These are phyloP conservation scores for Solenodon paradoxus DNA, from an alignment of 2,113 vertebrate genomes.

Conservation along the genomic window DNA sequence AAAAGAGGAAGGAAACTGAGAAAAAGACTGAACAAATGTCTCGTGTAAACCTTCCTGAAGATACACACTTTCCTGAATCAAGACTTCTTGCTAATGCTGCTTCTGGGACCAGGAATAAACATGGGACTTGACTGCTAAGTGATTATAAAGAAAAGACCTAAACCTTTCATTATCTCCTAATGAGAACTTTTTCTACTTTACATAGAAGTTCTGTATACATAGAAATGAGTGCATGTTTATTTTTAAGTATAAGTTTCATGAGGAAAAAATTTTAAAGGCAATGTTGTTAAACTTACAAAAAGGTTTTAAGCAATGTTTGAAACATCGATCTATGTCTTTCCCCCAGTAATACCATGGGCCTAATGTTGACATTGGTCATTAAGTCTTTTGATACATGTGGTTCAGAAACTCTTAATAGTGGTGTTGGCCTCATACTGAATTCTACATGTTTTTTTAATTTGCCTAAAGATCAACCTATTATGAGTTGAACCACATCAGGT, in stretches of 20 bases:
- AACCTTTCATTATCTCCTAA: conserved; percentile 72
- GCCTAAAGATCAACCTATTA: conserved; percentile 65
- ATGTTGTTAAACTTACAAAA: neutral
- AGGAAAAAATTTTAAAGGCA: conserved; percentile 33
- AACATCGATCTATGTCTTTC: conserved; percentile 45
- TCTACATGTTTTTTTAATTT: conserved; percentile 38
- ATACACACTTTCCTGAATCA: too few species aligned
- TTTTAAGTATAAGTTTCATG: conserved; percentile 73
- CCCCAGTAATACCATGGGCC: neutral
- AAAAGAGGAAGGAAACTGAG: conserved; percentile 81
- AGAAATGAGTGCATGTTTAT: conserved; percentile 70
- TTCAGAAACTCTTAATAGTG: conserved; percentile 17
- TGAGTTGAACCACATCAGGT: conserved; percentile 22
- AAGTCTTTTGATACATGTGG: conserved; percentile 52
- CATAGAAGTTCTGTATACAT: conserved; percentile 49
- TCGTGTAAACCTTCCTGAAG: neutral
- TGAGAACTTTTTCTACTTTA: conserved; percentile 78
- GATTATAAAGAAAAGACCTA: conserved; percentile 59
- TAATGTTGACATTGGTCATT: conserved; percentile 49
- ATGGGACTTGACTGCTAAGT: conserved; percentile 59
- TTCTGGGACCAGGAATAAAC: conserved; percentile 70
- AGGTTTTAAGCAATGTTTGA: neutral
- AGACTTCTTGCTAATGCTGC: conserved; percentile 66
- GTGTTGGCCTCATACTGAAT: conserved; percentile 65
- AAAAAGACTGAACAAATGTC: conserved; percentile 85